Base-by-base conservation (phyloP, 2,888 invertebrate species). In the Pristionchus maxplancki region DNA sequence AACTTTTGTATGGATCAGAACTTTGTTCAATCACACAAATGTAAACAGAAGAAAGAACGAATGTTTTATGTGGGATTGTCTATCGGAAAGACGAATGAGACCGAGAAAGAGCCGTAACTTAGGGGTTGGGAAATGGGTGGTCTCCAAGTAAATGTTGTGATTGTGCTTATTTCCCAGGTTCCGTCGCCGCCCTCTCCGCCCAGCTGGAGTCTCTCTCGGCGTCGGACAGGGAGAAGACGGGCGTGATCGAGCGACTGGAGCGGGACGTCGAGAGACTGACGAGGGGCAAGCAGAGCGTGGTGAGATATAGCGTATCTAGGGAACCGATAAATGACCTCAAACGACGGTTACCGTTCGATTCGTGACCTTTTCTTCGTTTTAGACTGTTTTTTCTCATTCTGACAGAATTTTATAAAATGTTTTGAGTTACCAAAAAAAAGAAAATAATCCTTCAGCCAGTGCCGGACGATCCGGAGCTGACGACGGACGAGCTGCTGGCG, bases 171-270 rank as follows among this genome's bases (percentile, higher is more conserved):
- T 17, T 58, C 20, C 15, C 50, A 87, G 87, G 37, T n/a, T 67
- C 74, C n/a, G 31, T 87, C 34, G 11, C 74, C 13, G 6, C 87
- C 31, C 34, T 53, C 15, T 53, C 34, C 6, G 74, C 48, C 24
- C 87, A 90, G 74, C 37, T 90, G 40, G 53, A n/a, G 2, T 83
- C 64, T 15, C 85, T 91, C 24, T 82, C 83, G 31, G 71, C 81
- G 20, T 83, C 84, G 28, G 88, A 89, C 1, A 88, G 88, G 67
- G 74, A 82, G 34, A 89, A 89, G 87, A 88, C 90, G 53, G 88
- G 88, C 9, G 64, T 91, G 6, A 89, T 91, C 48, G 90, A 89
- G 20, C 89, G 89, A 58, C 83, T 92, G 13, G 92, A 92, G 83
- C 85, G 82, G 53, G 91, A 92, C 53, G 88, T 92, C 86, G 89